Conservation (phyloP, 1,140 invertebrate genomes). For the Heterodera schachtii region DNA sequence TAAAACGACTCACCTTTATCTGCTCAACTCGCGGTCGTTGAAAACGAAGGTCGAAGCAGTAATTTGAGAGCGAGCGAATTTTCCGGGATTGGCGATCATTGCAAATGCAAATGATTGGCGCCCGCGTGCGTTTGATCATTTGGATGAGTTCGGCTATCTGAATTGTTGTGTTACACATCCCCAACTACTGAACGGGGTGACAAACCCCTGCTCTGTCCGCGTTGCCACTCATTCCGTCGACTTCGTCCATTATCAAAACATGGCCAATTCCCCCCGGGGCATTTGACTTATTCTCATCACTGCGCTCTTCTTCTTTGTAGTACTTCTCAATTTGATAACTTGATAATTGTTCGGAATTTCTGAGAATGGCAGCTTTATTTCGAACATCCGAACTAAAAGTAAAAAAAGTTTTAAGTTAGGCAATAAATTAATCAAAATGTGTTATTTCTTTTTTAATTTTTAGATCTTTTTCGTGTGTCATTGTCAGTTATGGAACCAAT, state of each 20-base stretch:
- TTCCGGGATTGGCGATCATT: constrained; percentile 93
- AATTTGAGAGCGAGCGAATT: constrained; percentile 86
- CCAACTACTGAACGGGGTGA: constrained; percentile 67
- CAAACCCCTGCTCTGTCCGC: constrained; percentile 90
- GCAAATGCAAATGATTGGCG: constrained; percentile 97
- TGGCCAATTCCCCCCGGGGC: constrained; percentile 70
- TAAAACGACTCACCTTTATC: constrained; percentile 75
- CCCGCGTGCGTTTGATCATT: constrained; percentile 84
- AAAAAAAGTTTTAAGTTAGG: background rate
- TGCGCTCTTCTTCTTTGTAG: background rate
- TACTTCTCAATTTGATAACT: constrained; percentile 62
- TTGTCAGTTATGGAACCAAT: too few relatives aligned
- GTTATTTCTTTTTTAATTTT: too few relatives aligned
- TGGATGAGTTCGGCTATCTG: constrained; percentile 78
- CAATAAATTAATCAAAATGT: too few relatives aligned
- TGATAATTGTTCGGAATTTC: constrained; percentile 76
- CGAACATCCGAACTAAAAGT: constrained; percentile 79
- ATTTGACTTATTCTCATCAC: background rate
- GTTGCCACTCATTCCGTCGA: constrained; percentile 99
- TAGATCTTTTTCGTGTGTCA: too few relatives aligned
- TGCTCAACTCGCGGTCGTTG: constrained; percentile 81
- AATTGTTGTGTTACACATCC: background rate
- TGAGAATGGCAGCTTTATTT: constrained; percentile 83
- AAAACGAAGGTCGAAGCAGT: constrained; percentile 91
- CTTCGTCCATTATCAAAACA: constrained; percentile 97